Base-by-base conservation (phyloP, 2,888 invertebrate species). In the Eilema depressum region DNA sequence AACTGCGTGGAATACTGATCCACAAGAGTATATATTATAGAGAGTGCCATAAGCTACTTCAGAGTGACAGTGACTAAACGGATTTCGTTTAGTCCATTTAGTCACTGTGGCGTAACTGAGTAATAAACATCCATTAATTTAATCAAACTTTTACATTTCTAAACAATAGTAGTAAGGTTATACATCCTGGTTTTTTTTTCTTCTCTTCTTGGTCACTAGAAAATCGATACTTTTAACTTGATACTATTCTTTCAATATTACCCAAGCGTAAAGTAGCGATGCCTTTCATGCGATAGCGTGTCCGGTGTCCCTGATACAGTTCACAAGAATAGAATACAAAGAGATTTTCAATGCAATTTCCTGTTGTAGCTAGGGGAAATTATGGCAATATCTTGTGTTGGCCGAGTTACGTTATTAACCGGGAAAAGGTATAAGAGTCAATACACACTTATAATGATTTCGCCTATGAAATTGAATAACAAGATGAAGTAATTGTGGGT, bases 321-420 rank as follows among this genome's bases (percentile, higher is more conserved):
- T 47, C 7, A 20, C 20, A 47, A 17, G 47, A 47, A 47, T n/a
- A 53, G n/a, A n/a, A n/a, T n/a, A n/a, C 5, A 53, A n/a, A 4
- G 53, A 53, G n/a, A 53, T 53, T 53, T n/a, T 53, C 53, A 8
- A 53, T 53, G n/a, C n/a, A 53, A n/a, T 53, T 53, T 53, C n/a
- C 53, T 53, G 53, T 53, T 53, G 53, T 53, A 53, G n/a, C n/a
- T 20, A 10, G n/a, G 53, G n/a, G 53, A 53, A 53, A 53, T 10
- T 53, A 53, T 53, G n/a, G n/a, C n/a, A n/a, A 53, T 20, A 53
- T 53, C n/a, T 53, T n/a, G 14, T 47, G 20, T 47, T 47, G 7
- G n/a, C 53, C 20, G 53, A 8, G 2, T n/a, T 7, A n/a, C 10
- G 20, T n/a, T n/a, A 53, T 53, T 47, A 47, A 20, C 47, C 20